These are phyloP conservation scores for Pipistrellus pygmaeus DNA, from an alignment of 2,797 vertebrate species.

Conservation along the genomic window DNA sequence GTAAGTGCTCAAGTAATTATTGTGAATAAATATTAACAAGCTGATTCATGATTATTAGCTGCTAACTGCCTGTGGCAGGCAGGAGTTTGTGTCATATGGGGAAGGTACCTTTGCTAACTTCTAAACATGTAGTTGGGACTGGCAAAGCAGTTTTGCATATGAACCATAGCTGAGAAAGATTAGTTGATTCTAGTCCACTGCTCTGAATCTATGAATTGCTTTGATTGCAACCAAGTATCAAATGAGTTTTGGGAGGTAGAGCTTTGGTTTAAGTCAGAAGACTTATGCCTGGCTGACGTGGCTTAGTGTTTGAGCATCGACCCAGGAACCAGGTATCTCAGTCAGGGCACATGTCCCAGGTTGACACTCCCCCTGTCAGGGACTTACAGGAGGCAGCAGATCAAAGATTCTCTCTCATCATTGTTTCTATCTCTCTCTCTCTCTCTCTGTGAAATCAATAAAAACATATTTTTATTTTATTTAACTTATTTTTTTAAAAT, in stretches of 20 bases:
- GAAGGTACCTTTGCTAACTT: background rate
- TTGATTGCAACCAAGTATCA: background rate
- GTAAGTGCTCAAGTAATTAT: slow-evolving; percentile 40
- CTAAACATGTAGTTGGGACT: background rate
- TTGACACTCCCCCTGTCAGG: too few relatives aligned
- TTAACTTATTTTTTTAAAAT: too few relatives aligned
- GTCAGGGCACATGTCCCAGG: too few relatives aligned
- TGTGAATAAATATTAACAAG: slow-evolving; percentile 47
- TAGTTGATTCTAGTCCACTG: background rate
- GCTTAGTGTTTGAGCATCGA: too few relatives aligned
- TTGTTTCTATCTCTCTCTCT: too few relatives aligned
- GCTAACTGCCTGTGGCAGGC: background rate
- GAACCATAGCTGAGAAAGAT: background rate
- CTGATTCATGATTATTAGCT: background rate
- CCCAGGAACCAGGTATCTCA: too few relatives aligned
- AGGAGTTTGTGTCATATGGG: background rate
- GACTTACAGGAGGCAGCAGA: too few relatives aligned
- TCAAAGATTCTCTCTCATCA: too few relatives aligned
- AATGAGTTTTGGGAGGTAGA: background rate
- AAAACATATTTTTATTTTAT: too few relatives aligned
- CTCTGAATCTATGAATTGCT: background rate
- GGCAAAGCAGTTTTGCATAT: background rate
- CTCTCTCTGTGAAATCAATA: too few relatives aligned
- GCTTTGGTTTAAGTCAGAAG: background rate
- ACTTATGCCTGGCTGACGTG: background rate